Percentiles rank a stretch among this genome's conserved stretches.
Conservation (phyloP, 53 echinoderm and acorn worm genomes). For the Antedon mediterranea region DNA sequence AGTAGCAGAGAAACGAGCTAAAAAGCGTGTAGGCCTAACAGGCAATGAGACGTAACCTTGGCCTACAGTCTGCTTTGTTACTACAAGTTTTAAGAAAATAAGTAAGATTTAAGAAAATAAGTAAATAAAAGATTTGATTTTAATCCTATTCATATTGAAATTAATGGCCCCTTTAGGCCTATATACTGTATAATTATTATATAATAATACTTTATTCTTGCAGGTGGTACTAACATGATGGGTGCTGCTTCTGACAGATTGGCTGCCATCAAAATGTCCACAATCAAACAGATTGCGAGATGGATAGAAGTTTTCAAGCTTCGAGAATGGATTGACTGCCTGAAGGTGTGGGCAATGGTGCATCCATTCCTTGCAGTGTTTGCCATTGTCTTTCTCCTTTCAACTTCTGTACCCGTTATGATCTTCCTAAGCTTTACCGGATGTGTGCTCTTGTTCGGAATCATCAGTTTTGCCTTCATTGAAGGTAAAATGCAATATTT, state of each 20-base stretch:
- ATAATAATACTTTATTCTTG: too few species aligned
- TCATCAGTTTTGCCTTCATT: constrained; percentile 13
- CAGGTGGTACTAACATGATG: not conserved
- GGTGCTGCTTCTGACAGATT: not conserved
- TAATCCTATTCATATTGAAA: too few species aligned
- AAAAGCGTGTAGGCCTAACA: too few species aligned
- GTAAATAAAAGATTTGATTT: too few species aligned
- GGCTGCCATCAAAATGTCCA: not conserved
- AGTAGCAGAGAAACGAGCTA: too few species aligned
- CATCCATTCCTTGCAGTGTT: constrained; percentile 18
- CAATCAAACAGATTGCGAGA: not conserved
- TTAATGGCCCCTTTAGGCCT: too few species aligned
- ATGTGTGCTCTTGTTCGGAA: constrained; percentile 8
- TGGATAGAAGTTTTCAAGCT: not conserved
- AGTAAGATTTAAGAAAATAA: too few species aligned
- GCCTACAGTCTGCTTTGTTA: too few species aligned
- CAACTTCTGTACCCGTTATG: constrained; percentile 14
- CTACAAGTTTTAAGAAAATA: too few species aligned
- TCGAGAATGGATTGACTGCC: not conserved
- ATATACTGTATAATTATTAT: too few species aligned
- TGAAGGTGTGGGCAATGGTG: not conserved
- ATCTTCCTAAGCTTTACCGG: constrained; percentile 19
- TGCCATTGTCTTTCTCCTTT: constrained; percentile 13
- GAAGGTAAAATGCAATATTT: too few species aligned
- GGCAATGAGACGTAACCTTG: too few species aligned